These are phyloP conservation scores for Lagenorhynchus albirostris DNA, from an alignment of 2,113 vertebrate species.

Conservation along the genomic window DNA sequence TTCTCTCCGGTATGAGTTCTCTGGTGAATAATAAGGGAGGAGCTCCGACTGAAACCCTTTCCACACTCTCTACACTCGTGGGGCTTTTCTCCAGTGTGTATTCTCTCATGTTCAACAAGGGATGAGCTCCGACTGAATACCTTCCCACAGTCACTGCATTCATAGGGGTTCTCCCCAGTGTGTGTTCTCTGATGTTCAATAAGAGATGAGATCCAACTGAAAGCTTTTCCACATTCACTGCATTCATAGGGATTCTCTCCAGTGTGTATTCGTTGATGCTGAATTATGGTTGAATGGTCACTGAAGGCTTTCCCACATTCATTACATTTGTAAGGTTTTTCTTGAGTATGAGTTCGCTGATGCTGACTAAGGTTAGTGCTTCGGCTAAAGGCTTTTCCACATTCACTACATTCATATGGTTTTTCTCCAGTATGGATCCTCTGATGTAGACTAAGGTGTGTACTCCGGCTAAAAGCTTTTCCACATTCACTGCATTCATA, in stretches of 20 bases:
- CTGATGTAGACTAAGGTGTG: conserved; percentile 44
- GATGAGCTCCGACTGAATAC: conserved; percentile 38
- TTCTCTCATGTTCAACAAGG: conserved; percentile 39
- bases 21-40: conserved; percentile 20
- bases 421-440: conserved; percentile 55
- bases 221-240: conserved; percentile 23
- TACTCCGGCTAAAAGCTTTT: conserved; percentile 42
- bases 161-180: conserved; percentile 27
- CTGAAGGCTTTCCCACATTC: conserved; percentile 49
- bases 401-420: conserved; percentile 32
- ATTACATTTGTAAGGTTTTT: conserved; percentile 44
- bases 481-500: conserved; percentile 41
- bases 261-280: conserved; percentile 19
- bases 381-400: conserved; percentile 42
- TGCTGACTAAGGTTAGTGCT: conserved; percentile 51
- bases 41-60: conserved; percentile 5
- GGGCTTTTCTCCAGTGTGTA: conserved; percentile 45
- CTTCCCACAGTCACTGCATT: not conserved
- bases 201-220: conserved; percentile 49
- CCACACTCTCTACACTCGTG: not conserved
- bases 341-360: conserved; percentile 41
- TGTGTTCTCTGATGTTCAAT: conserved; percentile 39
- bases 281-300: conserved; percentile 41
- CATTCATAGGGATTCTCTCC: conserved; percentile 43
- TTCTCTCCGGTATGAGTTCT: conserved; percentile 21